A percentile compares a stretch with the other conserved stretches of the same genome.
Conservation (phyloP, 2,888 invertebrate species). For the Pherbina coryleti region DNA sequence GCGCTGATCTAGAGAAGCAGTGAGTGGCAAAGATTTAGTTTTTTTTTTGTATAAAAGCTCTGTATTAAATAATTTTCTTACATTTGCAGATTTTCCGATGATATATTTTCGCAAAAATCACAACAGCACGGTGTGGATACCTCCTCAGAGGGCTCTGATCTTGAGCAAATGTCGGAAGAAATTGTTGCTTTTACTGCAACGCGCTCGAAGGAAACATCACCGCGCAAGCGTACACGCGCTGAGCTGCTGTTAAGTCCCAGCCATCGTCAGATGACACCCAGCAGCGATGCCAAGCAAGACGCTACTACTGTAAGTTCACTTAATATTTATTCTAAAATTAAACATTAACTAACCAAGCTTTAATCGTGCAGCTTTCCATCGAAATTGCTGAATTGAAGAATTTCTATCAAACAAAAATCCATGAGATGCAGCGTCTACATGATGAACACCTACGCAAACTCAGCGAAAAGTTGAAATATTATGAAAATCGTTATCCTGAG, state of each 20-base stretch:
- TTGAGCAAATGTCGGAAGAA: conserved; percentile 64
- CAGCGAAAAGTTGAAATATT: conserved; percentile 62
- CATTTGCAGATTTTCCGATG: conserved; percentile 74
- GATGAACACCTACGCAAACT: conserved; percentile 61
- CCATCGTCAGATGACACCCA: conserved; percentile 68
- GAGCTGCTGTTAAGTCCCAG: conserved; percentile 66
- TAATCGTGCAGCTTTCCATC: conserved; percentile 56
- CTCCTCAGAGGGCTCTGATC: conserved; percentile 65
- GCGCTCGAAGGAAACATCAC: conserved; percentile 59
- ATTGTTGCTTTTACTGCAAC: conserved; percentile 41
- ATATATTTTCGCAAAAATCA: conserved; percentile 77
- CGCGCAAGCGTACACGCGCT: conserved; percentile 63
- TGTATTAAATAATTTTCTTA: conserved; percentile 11
- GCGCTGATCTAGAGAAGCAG: conserved; percentile 84
- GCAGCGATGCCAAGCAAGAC: conserved; percentile 53
- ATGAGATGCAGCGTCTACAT: conserved; percentile 62
- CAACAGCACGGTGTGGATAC: conserved; percentile 73
- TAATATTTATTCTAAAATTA: neutral
- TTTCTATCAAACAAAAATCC: conserved; percentile 66
- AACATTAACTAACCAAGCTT: conserved; percentile 4
- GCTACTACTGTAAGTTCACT: conserved; percentile 50
- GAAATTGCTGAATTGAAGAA: conserved; percentile 63
- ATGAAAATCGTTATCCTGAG: conserved; percentile 65
- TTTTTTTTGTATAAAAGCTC: neutral
- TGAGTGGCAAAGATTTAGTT: conserved; percentile 63